A percentile compares a stretch with the other conserved stretches of the same genome.
phyloP scores from a whole-genome alignment of 2,888 invertebrate species.

The Lysandra bellargus region DNA sequence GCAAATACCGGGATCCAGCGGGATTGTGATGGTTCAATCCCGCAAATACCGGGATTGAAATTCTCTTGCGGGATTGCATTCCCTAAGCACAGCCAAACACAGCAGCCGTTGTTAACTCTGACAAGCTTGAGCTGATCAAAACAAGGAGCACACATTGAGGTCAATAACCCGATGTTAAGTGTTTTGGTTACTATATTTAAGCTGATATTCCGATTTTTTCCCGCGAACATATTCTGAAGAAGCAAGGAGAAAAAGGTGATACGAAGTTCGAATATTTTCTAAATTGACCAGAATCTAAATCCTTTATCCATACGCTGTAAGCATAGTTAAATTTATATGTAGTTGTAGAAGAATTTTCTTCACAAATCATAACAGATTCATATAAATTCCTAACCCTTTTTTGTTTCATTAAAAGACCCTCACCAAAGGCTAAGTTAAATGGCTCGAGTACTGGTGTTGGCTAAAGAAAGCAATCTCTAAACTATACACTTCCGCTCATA shows the following conservation, averaged over 20 bases:
- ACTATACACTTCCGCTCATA: constrained; percentile 36
- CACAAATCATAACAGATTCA: too few species aligned
- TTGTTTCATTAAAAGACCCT: background rate
- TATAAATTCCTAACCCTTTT: background rate
- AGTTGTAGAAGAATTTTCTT: too few species aligned
- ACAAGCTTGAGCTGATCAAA: constrained; percentile 10
- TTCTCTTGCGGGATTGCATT: too few species aligned
- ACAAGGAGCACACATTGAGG: background rate
- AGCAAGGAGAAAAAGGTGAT: background rate
- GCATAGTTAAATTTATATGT: too few species aligned
- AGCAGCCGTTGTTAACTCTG: background rate
- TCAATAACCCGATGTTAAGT: background rate
- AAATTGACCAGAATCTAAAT: too few species aligned
- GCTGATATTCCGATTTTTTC: background rate
- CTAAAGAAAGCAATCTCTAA: constrained; percentile 33
- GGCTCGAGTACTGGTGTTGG: constrained; percentile 8
- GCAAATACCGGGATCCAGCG: too few species aligned
- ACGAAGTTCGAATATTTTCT: too few species aligned
- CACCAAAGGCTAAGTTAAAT: background rate
- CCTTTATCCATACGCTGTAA: too few species aligned
- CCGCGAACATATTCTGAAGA: background rate
- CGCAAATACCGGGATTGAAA: too few species aligned
- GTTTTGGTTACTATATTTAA: constrained; percentile 10
- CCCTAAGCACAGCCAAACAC: background rate
- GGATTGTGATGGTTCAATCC: too few species aligned